Conservation (phyloP, 2,797 vertebrate species). For the Selene dorsalis region DNA sequence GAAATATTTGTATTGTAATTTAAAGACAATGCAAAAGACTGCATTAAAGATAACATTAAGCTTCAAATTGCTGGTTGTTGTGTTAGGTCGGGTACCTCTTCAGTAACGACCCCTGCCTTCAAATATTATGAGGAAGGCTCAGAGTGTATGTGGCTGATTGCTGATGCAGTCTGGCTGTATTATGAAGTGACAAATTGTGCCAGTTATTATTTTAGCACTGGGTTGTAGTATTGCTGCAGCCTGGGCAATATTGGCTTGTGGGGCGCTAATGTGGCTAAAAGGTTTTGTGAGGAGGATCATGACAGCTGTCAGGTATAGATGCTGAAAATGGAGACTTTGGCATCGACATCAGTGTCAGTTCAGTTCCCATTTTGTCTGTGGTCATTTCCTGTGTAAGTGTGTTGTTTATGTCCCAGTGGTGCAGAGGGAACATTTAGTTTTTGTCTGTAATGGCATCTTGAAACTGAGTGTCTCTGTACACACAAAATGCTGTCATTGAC, state of each 20-base stretch:
- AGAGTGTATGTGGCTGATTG: background rate
- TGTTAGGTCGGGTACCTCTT: too few relatives aligned
- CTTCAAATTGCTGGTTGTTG: too few relatives aligned
- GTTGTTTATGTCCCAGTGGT: constrained; percentile 11
- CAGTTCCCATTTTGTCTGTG: constrained; percentile 28
- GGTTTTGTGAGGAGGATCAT: constrained; percentile 14
- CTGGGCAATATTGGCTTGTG: too few relatives aligned
- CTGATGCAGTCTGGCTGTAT: background rate
- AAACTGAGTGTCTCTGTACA: constrained; percentile 11
- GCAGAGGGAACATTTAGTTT: constrained; percentile 27
- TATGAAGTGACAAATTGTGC: background rate
- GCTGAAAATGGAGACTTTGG: constrained; percentile 24
- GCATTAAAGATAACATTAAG: background rate
- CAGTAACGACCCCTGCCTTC: too few relatives aligned
- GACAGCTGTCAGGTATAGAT: constrained; percentile 24
- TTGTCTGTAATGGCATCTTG: constrained; percentile 8
- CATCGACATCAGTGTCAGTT: background rate
- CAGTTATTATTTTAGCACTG: background rate
- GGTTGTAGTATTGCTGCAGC: background rate
- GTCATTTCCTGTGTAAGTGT: constrained; percentile 9
- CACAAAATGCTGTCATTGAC: constrained; percentile 23
- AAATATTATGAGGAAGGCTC: too few relatives aligned
- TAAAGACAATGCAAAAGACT: background rate
- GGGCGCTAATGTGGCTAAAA: background rate
- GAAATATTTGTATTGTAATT: too few relatives aligned